Base-by-base conservation (phyloP, 2,888 invertebrate genomes). In the Andrena bucephala region DNA sequence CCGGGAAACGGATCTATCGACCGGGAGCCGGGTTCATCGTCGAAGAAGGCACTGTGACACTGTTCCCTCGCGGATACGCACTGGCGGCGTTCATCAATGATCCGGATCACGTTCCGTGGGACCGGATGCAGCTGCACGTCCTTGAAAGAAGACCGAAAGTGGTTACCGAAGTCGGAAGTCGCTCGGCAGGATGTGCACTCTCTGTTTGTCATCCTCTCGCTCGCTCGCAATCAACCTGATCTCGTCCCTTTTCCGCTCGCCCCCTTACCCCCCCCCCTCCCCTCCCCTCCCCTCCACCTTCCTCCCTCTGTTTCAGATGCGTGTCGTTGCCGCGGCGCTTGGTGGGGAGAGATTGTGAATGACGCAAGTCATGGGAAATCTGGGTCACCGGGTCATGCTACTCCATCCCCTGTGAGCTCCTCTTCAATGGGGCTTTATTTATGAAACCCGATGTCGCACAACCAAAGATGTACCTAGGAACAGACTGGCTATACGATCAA, bases 371-470 rank as follows among this genome's bases (percentile, higher is more conserved):
- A 86, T 88, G 79, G 84, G 85, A 90, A 92, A 93, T 93, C 90
- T 93, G 82, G 93, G 94, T 93, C 91, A 94, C 89, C 91, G 89
- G 93, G 93, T 93, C 92, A 91, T 90, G 90, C 91, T 90, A 88
- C 92, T 91, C 89, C 88, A 91, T 91, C 89, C 89, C 81, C 79
- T 77, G 83, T 75, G 84, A 81, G 87, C 84, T 91, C 87, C 90
- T 92, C 91, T 90, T 93, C 93, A 93, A 92, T 93, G 93, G 92
- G 91, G 86, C 90, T 92, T 91, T 90, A 93, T 92, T 92, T 92
- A 93, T 93, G 89, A 90, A 91, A 89, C 90, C 81, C 85, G 80
- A 87, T 88, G 87, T 86, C 83, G 57, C 70, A 74, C 82, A 63
- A 70, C 84, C 85, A 66, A 87, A 76, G 78, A 83, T 80, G 50